Base-by-base conservation (phyloP, 2,888 invertebrate species). In the Cephonodes hylas region DNA sequence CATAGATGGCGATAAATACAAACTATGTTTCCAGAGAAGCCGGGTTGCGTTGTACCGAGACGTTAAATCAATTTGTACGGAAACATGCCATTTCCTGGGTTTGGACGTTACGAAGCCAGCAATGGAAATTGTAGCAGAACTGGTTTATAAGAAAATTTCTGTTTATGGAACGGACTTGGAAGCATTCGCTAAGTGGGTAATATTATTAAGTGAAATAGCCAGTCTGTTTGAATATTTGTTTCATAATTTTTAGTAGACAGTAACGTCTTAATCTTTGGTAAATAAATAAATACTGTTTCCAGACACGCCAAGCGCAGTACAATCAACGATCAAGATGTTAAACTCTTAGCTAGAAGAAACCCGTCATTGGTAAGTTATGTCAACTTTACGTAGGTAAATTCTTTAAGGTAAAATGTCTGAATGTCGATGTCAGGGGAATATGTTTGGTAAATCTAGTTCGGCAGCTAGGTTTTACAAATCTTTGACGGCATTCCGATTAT, bases 221-320 rank as follows among this genome's bases (percentile, higher is more conserved):
- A n/a, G n/a, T n/a, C n/a, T n/a, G n/a, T n/a, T n/a, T n/a, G n/a
- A n/a, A 2, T 4, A 31, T 31, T 31, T 6, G 31, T 8, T 31
- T 31, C 10, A 8, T 5, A 8, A 31, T 31, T 31, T 3, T 22
- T 7, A 13, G 48, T 20, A 6, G 3, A 22, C 1, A 23, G 4
- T 1, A 53, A 13, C 8, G 4, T 13, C 1, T 53, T 53, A 48
- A 8, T n/a, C 22, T 53, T 27, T 1, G 10, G 13, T 25, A 8
- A 22, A 8, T n/a, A 7, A 25, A 20, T 23, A 53, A 27, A 48
- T 0, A 42, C 15, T 62, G 42, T 23, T 86, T 85, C 46, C 80
- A 95, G 95, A 70, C 95, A 95, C 81, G 95, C 93, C 0, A 95
- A 94, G 79, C 86, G 95, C 60, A 84, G 91, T 1, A 93, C 93